Base-by-base conservation (phyloP, 2,888 invertebrate species). In the Amphipyra berbera region DNA sequence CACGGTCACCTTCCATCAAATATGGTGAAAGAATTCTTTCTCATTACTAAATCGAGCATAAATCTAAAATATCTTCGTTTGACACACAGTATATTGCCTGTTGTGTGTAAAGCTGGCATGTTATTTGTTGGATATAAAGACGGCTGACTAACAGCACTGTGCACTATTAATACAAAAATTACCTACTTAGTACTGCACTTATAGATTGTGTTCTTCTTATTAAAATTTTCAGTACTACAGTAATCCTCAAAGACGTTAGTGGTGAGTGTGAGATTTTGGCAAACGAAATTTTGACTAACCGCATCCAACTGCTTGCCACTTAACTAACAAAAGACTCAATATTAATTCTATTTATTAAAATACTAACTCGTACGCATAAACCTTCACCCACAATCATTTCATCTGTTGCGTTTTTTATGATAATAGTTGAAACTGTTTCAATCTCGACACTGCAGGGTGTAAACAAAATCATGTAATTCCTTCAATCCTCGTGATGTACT, bases 261-360 rank as follows among this genome's bases (percentile, higher is more conserved):
- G 94, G 94, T 94, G 94, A 95, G 94, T 95, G 91, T 90, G 88
- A 84, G 90, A 91, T 92, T 93, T 90, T 93, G 92, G 91, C 88
- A 88, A 88, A 84, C 83, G 81, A 84, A 81, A 84, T 79, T 84
- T 76, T 90, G 84, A 93, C 92, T 94, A 94, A 93, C 90, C 74
- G 85, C 86, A 86, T 83, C 52, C 55, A 46, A 63, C 61, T 52
- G 79, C 79, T 79, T 77, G 77, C 72, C 69, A 73, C 65, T 81
- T 74, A 60, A 72, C 63, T 76, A 72, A 73, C 53, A 13, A 49
- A 54, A 37, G 56, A 47, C 57, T 53, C 41, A 49, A 60, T 61
- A 60, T 37, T 44, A 62, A 40, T 66, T 61, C 37, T 47, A 72
- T 37, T 60, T 44, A 54, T 33, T 61, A 46, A 14, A 57, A 45